Evolutionary conservation across 1,140 invertebrate species (phyloP), one percentile per base, ranked within the genome.

Genomic region (Kradibia gibbosae): DNA sequence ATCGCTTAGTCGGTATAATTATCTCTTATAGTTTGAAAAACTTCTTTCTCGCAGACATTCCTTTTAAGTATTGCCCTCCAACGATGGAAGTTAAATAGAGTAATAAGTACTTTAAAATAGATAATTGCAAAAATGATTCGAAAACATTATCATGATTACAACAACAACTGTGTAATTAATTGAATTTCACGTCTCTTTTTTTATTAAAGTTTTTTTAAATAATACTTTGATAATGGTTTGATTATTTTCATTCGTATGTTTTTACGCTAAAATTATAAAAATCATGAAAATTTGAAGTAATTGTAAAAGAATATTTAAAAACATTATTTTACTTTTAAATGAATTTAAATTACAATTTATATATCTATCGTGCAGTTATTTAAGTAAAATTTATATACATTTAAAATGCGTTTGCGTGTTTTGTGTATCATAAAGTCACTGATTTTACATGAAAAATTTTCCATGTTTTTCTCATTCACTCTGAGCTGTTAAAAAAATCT

Each of bases 401-500:
- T 75, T 60, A 39, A 75, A 75, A 57, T 75, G 22, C 25, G 36
- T 25, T 75, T 42, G 65, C 57, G 48, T 78, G 45, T 39, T 70
- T 0, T 10, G 10, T 0, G 77, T n/a, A n/a, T 42, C 34, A 60
- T 71, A 78, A 71, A 78, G 36, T 36, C 45, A 36, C 10, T 45
- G 34, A 50, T 78, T 67, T 70, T 70, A 78, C 28, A 39, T 70
- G 60, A 78, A 67, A 78, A 70, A 71, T 71, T 78, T 55, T 71
- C 50, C 45, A 55, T 55, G 31, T 62, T 67, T 78, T 67, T 53
- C 17, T 53, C 7, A 25, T 42, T 60, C 73, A 25, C 73, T 55
- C 31, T 72, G 15, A 72, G n/a, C 34, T 55, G 0, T 15, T 70
- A 25, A 53, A 79, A 79, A 79, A 79, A 79, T 79, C 78, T 60